Evolutionary conservation across 2,888 invertebrate species (phyloP), one percentile per base, ranked within the genome.

Genomic region (Melieria crassipennis): DNA sequence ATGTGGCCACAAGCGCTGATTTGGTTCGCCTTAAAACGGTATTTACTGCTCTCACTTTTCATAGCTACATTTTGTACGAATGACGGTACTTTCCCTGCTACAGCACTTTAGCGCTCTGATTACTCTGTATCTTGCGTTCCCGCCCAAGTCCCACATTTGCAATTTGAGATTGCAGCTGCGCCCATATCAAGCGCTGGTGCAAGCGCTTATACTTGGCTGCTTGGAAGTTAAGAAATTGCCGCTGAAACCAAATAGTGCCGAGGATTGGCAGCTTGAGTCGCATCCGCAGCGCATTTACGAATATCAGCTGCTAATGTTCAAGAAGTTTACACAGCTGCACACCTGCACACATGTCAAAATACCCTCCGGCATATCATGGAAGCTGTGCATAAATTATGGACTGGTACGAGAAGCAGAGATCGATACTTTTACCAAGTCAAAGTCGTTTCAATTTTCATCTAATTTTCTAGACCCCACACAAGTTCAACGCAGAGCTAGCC

Each of bases 21-120:
- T 30, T 67, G 50, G 13, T 52, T 43, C 67, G 67, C 50, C 7
- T 61, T 50, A 67, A 67, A 60, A 61, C 67, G 67, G 67, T 67
- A 67, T 16, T 13, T 52, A 16, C 30, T 30, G 30, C 30, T 30
- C 30, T 30, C 30, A 30, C 30, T 30, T 30, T 30, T 30, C 30
- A 30, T 30, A 30, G 30, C 30, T 3, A 30, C 2, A 3, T 30
- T 2, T 30, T 30, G 2, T 3, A 30, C 30, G 30, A 30, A 30
- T 30, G 30, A 30, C 30, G 30, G 30, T 30, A 30, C 30, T 30
- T 30, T 30, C 30, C 30, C 30, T 30, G n/a, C n/a, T 45, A 16
- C 45, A 67, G 67, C 46, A 52, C 52, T 67, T 67, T 13, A 52
- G 48, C 13, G 60, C 60, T 7, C 43, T 61, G 11, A 45, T 43